phyloP scores from a whole-genome alignment of 1,140 invertebrate species.

The Drosophila bifasciata region DNA sequence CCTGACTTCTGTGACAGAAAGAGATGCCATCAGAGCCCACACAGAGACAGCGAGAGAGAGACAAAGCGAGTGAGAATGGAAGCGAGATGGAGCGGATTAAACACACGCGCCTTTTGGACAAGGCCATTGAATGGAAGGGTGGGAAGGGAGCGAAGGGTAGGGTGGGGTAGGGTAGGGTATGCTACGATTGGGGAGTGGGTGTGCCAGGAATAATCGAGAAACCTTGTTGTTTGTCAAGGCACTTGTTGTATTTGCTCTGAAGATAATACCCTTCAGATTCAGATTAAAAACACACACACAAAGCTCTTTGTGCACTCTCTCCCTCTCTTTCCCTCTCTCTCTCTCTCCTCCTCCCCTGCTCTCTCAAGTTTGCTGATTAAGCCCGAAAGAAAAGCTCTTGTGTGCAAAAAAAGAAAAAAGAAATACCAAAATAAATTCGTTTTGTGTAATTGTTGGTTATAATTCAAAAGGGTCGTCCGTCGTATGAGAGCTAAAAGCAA shows the following conservation, averaged over 20 bases:
- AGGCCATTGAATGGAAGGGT: constrained; percentile 24
- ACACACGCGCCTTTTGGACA: constrained; percentile 41
- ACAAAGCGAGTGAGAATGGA: constrained; percentile 8
- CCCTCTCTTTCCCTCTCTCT: constrained; percentile 15
- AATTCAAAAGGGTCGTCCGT: constrained; percentile 22
- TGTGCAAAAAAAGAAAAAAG: constrained; percentile 1
- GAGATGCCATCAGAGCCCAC: constrained; percentile 11
- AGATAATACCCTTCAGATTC: constrained; percentile 38
- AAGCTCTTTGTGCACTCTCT: constrained; percentile 1
- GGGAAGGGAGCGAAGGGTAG: background rate
- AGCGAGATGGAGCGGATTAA: constrained; percentile 46
- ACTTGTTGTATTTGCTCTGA: constrained; percentile 43
- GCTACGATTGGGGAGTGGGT: background rate
- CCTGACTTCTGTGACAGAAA: constrained; percentile 50
- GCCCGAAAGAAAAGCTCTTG: constrained; percentile 41
- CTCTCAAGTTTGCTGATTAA: constrained; percentile 53
- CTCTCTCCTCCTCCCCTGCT: background rate
- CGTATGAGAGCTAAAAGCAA: constrained; percentile 2
- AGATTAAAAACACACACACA: constrained; percentile 49
- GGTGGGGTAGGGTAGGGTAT: background rate
- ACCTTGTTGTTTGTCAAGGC: constrained; percentile 28
- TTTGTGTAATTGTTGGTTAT: constrained; percentile 41
- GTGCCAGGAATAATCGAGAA: constrained; percentile 1
- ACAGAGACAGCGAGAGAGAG: constrained; percentile 10
- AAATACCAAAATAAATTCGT: constrained; percentile 46